Evolutionary conservation across 2,797 vertebrate genomes (phyloP).

Genomic region (Petrocephalus sullivani): DNA sequence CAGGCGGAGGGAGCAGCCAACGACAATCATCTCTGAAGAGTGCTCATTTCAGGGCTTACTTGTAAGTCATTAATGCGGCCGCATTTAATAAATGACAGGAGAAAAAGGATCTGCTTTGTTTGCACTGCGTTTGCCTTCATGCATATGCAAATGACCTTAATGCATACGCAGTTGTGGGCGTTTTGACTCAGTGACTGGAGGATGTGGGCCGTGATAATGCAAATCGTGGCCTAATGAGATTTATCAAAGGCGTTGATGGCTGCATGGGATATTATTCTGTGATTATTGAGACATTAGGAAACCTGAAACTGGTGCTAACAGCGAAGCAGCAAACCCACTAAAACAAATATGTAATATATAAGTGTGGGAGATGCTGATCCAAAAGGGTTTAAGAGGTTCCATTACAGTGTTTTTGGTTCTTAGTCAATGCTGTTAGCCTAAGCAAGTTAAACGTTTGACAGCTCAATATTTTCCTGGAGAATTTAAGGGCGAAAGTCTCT

Average conservation of each 20-base stretch:
- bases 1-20: background rate
- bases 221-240: constrained; percentile 9
- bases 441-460: background rate
- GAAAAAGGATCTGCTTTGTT: background rate
- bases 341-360: background rate
- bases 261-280: background rate
- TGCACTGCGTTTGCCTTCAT: background rate
- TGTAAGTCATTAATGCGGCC: background rate
- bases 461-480: background rate
- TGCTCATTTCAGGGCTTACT: background rate
- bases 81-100: background rate
- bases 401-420: background rate
- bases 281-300: background rate
- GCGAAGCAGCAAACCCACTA: background rate
- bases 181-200: constrained; percentile 16
- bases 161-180: background rate
- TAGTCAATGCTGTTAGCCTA: background rate
- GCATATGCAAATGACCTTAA: constrained; percentile 3
- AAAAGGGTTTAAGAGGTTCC: background rate
- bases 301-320: background rate
- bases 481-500: background rate
- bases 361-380: background rate
- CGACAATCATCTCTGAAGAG: background rate
- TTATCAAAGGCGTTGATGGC: constrained; percentile 4
- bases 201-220: background rate